phyloP scores from a whole-genome alignment of 2,797 vertebrate species.

The Protonibea diacanthus region DNA sequence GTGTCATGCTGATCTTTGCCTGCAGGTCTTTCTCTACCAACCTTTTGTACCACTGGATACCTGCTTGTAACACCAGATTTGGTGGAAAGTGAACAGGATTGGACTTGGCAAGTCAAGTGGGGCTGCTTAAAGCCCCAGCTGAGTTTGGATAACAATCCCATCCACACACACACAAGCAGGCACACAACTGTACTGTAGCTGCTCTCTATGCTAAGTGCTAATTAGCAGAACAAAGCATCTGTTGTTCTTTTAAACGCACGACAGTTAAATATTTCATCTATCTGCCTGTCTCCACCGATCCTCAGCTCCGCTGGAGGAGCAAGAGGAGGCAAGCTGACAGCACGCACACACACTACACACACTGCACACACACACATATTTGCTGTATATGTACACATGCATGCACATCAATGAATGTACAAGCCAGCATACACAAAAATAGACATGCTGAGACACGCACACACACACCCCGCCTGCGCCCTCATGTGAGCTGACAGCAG shows the following conservation, averaged over 20 bases:
- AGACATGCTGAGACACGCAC: constrained; percentile 55
- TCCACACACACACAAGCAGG: not conserved
- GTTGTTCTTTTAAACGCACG: constrained; percentile 89
- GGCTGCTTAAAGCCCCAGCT: constrained; percentile 59
- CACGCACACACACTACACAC: constrained; percentile 38
- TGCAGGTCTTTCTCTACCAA: constrained; percentile 3
- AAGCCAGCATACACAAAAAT: constrained; percentile 41
- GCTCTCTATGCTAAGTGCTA: constrained; percentile 71
- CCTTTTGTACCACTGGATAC: constrained; percentile 4
- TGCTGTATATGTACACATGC: constrained; percentile 35
- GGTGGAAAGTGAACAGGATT: constrained; percentile 36
- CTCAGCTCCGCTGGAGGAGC: constrained; percentile 87
- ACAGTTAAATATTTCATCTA: constrained; percentile 94
- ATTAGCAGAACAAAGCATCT: constrained; percentile 88
- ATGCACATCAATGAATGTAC: constrained; percentile 47
- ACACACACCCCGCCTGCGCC: constrained; percentile 33
- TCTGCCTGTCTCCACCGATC: constrained; percentile 90
- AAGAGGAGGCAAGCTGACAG: constrained; percentile 92
- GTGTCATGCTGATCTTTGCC: not conserved
- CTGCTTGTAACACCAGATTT: constrained; percentile 39
- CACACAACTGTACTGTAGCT: constrained; percentile 47
- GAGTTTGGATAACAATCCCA: constrained; percentile 66
- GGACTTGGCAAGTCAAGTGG: constrained; percentile 52
- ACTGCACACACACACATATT: constrained; percentile 24
- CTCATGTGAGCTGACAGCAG: constrained; percentile 88